Evolutionary conservation across 2,888 invertebrate genomes (phyloP).

Genomic region (Drosophila siamana): DNA sequence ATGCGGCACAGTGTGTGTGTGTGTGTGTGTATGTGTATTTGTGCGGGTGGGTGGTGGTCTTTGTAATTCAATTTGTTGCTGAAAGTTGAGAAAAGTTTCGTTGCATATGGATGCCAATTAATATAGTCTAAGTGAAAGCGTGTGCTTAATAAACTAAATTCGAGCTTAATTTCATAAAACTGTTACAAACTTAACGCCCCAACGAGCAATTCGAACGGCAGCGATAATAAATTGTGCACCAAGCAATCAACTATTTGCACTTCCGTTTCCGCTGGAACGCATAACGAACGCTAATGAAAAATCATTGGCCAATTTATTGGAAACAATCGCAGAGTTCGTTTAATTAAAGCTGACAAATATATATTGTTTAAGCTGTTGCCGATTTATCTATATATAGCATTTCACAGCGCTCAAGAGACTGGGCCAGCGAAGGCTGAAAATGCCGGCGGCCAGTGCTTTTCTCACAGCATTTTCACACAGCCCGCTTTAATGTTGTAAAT

Average conservation of each 20-base stretch:
- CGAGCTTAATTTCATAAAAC: slow-evolving; percentile 40
- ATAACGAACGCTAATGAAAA: slow-evolving; percentile 27
- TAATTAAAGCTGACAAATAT: slow-evolving; percentile 50
- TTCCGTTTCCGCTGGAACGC: slow-evolving; percentile 43
- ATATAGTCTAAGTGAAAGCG: slow-evolving; percentile 48
- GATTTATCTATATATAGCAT: slow-evolving; percentile 20
- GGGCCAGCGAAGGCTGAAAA: slow-evolving; percentile 18
- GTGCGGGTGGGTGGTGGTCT: background rate
- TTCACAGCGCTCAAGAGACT: slow-evolving; percentile 2
- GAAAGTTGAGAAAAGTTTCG: slow-evolving; percentile 55
- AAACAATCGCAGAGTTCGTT: slow-evolving; percentile 16
- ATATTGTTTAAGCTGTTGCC: slow-evolving; percentile 37
- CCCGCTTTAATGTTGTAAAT: slow-evolving; percentile 73
- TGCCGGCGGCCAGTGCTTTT: slow-evolving; percentile 26
- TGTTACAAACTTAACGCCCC: slow-evolving; percentile 20
- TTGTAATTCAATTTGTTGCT: slow-evolving; percentile 70
- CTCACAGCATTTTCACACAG: slow-evolving; percentile 28
- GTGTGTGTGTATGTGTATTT: too few relatives aligned
- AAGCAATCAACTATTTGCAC: slow-evolving; percentile 41
- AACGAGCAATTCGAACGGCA: slow-evolving; percentile 16
- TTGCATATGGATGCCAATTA: slow-evolving; percentile 66
- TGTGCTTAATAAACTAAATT: slow-evolving; percentile 27
- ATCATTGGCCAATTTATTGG: slow-evolving; percentile 26
- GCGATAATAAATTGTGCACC: slow-evolving; percentile 12
- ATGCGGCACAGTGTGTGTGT: slow-evolving; percentile 15